Evolutionary conservation across 2,888 invertebrate genomes (phyloP).

Genomic region (Agriopis leucophaearia): DNA sequence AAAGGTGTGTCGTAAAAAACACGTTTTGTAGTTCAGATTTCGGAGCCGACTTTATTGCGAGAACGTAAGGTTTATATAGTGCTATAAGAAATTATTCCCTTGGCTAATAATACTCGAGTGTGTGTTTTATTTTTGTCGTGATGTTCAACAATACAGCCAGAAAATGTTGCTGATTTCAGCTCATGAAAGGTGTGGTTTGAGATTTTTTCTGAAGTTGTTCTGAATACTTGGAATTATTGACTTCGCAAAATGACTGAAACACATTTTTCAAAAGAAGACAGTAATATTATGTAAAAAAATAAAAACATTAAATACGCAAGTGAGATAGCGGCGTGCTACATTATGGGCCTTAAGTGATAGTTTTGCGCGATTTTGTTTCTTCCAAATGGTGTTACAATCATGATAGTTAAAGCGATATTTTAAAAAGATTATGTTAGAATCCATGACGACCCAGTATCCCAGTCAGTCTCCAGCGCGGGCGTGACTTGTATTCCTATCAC

Average conservation of each 20-base stretch:
- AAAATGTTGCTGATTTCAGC: conserved; percentile 8
- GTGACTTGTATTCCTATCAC: conserved; percentile 53
- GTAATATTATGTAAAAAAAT: neutral
- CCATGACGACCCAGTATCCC: conserved; percentile 48
- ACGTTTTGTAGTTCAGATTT: conserved; percentile 50
- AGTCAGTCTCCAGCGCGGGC: conserved; percentile 47
- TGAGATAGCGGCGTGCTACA: too few relatives aligned
- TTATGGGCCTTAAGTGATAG: too few relatives aligned
- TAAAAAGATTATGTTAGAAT: conserved; percentile 50
- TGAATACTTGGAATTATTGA: too few relatives aligned
- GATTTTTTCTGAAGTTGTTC: neutral
- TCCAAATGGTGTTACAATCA: neutral
- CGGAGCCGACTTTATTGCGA: conserved; percentile 43
- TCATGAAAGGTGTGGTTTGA: neutral
- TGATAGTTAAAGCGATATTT: conserved; percentile 15
- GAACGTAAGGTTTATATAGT: conserved; percentile 42
- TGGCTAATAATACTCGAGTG: conserved; percentile 32
- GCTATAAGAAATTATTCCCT: conserved; percentile 45
- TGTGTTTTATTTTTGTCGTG: conserved; percentile 29
- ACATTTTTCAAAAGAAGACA: too few relatives aligned
- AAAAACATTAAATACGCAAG: too few relatives aligned
- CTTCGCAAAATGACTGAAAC: too few relatives aligned
- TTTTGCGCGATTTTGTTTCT: too few relatives aligned
- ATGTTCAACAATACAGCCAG: conserved; percentile 17
- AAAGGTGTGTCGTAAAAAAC: conserved; percentile 50